Evolutionary conservation across 1,140 invertebrate genomes (phyloP).

Genomic region (Sarcophaga bullata): DNA sequence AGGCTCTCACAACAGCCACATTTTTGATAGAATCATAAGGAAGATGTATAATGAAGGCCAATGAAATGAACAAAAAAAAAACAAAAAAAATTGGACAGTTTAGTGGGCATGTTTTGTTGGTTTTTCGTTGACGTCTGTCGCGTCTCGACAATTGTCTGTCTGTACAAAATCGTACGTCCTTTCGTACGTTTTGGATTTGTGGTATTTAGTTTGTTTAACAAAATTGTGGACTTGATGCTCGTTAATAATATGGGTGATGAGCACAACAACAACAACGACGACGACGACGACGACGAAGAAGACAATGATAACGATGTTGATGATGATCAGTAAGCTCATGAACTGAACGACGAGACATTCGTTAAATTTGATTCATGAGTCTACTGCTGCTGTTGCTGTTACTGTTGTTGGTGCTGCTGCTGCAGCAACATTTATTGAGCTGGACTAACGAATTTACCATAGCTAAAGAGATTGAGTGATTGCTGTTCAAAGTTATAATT

Average conservation of each 20-base stretch:
- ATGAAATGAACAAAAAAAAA: conserved; percentile 9
- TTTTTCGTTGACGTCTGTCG: conserved; percentile 46
- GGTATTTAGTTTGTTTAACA: conserved; percentile 53
- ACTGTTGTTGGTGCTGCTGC: conserved; percentile 19
- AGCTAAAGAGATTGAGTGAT: conserved; percentile 62
- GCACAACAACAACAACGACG: background rate
- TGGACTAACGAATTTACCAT: background rate
- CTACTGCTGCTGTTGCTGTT: conserved; percentile 24
- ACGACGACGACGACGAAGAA: background rate
- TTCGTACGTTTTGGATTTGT: background rate
- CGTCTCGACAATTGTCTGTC: background rate
- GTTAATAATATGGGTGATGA: conserved; percentile 52
- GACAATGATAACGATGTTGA: conserved; percentile 18
- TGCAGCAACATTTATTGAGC: conserved; percentile 4
- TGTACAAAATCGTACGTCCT: background rate
- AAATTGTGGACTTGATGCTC: conserved; percentile 61
- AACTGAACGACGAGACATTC: conserved; percentile 52
- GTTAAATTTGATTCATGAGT: conserved; percentile 65
- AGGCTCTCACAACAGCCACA: conserved; percentile 59
- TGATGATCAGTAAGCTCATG: conserved; percentile 38
- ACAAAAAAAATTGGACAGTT: conserved; percentile 42
- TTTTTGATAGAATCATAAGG: conserved; percentile 46
- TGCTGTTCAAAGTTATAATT: conserved; percentile 66
- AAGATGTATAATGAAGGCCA: background rate
- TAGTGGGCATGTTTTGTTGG: conserved; percentile 43